Conservation (phyloP, 2,888 invertebrate genomes). For the Chrysolina oricalcia region DNA sequence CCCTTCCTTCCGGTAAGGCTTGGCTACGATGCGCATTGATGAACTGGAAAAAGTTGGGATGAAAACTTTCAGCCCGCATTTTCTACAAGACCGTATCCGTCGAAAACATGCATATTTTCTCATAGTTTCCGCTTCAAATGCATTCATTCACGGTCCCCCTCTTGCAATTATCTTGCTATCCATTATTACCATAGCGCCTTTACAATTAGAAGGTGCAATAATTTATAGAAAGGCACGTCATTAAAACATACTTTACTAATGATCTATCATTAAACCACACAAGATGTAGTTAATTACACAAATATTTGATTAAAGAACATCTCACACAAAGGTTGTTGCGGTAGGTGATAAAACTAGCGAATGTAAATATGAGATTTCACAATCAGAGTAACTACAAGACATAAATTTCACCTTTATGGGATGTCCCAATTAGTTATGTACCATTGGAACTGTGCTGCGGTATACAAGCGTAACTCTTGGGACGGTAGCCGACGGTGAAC, state of each 20-base stretch:
- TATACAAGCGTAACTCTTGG: slow-evolving; percentile 2
- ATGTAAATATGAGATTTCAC: slow-evolving; percentile 31
- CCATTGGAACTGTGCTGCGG: slow-evolving; percentile 26
- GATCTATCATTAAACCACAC: neutral
- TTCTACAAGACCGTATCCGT: too few relatives aligned
- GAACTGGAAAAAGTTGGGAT: too few relatives aligned
- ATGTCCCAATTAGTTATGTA: slow-evolving; percentile 42
- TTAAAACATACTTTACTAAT: neutral
- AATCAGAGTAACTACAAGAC: slow-evolving; percentile 30
- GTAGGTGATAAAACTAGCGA: slow-evolving; percentile 30
- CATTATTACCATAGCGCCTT: neutral
- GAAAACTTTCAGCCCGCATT: too few relatives aligned
- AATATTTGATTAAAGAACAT: neutral
- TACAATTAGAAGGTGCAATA: neutral
- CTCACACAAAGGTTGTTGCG: neutral
- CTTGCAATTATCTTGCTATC: neutral
- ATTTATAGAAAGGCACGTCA: neutral
- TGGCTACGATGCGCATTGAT: too few relatives aligned
- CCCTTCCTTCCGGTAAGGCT: too few relatives aligned
- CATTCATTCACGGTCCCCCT: too few relatives aligned
- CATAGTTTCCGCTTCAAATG: too few relatives aligned
- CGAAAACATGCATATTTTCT: too few relatives aligned
- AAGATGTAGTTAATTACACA: neutral
- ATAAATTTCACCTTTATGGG: slow-evolving; percentile 42
- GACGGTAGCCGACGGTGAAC: slow-evolving; percentile 1